Evolutionary conservation across 2,888 invertebrate species (phyloP).

Genomic region (Leptinotarsa rubiginosa): DNA sequence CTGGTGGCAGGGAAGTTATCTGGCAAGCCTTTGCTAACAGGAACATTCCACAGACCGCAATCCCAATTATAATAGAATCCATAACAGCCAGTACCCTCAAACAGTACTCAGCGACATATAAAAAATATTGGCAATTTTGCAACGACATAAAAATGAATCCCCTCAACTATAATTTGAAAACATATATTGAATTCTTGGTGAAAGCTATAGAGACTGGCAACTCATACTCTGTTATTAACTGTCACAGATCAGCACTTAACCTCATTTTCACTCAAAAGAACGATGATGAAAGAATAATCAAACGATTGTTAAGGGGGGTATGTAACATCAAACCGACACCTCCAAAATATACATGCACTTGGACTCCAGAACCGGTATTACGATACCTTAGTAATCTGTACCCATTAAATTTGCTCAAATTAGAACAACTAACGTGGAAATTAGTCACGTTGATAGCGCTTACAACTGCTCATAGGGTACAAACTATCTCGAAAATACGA

Average conservation of each 20-base stretch:
- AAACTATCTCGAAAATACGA: no score
- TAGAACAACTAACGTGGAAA: not conserved
- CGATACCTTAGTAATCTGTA: not conserved
- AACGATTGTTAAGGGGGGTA: not conserved
- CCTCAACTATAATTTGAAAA: no score
- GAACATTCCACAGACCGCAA: not conserved
- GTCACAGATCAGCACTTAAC: not conserved
- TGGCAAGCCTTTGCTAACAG: not conserved
- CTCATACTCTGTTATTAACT: constrained; percentile 9
- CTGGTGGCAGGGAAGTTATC: no score
- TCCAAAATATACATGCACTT: not conserved
- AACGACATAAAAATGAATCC: no score
- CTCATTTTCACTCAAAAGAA: not conserved
- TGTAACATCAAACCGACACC: not conserved
- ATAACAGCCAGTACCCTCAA: constrained; percentile 3
- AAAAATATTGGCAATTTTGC: no score
- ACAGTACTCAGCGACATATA: not conserved
- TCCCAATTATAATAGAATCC: constrained; percentile 8
- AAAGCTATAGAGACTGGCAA: constrained; percentile 4
- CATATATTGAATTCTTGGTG: not conserved
- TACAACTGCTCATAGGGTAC: not conserved
- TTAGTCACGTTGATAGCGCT: not conserved
- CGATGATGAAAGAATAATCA: constrained; percentile 10
- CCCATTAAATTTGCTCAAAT: no score
- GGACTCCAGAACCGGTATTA: not conserved